Conservation (phyloP, 2,113 vertebrate species). For the Xiphorhynchus elegans region DNA sequence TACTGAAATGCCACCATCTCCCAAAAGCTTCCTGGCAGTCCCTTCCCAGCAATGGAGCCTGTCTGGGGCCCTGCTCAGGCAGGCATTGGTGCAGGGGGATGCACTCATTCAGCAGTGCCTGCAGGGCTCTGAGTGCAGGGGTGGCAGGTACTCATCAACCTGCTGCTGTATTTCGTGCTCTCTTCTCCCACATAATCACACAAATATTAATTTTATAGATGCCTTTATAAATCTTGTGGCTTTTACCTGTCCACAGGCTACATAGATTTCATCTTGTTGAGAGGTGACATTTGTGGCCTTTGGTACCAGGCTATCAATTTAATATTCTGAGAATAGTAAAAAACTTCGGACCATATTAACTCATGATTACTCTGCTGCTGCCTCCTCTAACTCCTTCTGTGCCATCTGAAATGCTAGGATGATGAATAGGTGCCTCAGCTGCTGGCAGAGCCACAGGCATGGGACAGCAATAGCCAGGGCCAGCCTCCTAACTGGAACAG, state of each 20-base stretch:
- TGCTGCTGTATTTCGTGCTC: background rate
- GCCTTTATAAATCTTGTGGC: constrained; percentile 70
- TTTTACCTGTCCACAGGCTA: constrained; percentile 14
- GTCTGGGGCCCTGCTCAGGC: background rate
- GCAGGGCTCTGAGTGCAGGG: background rate
- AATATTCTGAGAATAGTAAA: constrained; percentile 28
- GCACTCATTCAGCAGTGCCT: background rate
- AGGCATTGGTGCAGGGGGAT: background rate
- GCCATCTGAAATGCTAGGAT: background rate
- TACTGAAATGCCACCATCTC: background rate
- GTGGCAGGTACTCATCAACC: background rate
- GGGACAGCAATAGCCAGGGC: background rate
- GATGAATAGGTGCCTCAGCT: background rate
- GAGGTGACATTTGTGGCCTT: constrained; percentile 73
- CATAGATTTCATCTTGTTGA: constrained; percentile 73
- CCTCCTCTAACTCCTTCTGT: background rate
- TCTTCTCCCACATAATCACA: constrained; percentile 23
- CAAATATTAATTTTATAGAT: constrained; percentile 71
- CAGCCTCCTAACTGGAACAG: background rate
- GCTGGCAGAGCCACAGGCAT: background rate
- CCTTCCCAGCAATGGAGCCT: fast-evolving
- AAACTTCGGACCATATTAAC: background rate
- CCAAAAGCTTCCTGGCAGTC: background rate
- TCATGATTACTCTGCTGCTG: background rate
- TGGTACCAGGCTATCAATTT: constrained; percentile 69